Percentiles rank a stretch among this genome's conserved stretches.
These are phyloP conservation scores for Montipora efflorescens DNA, from an alignment of 64 coral and sea anemone species.

Conservation along the genomic window DNA sequence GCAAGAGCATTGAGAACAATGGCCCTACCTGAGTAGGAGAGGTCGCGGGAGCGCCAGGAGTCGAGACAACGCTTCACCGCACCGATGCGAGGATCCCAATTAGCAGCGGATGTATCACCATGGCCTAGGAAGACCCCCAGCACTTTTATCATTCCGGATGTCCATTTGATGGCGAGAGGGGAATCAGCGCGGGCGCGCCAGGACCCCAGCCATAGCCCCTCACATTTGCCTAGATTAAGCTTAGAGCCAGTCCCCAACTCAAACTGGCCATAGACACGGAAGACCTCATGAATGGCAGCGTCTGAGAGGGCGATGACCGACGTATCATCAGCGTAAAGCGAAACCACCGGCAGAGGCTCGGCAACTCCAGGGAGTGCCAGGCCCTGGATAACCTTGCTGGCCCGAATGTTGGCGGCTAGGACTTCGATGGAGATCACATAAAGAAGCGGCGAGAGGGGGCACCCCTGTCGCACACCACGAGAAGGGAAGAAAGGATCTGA, in stretches of 20 bases:
- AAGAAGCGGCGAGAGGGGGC: no score
- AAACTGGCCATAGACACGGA: background rate
- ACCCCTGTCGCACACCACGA: no score
- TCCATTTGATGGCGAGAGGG: slow-evolving; percentile 12
- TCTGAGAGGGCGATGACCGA: background rate
- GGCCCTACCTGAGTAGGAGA: slow-evolving; percentile 1
- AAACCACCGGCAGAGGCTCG: background rate
- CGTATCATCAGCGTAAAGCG: slow-evolving; percentile 50
- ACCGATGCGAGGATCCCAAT: background rate
- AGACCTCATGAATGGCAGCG: background rate
- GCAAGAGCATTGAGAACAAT: background rate
- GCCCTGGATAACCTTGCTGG: no score
- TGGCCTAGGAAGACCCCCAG: background rate
- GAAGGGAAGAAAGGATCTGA: no score
- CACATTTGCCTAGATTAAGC: background rate
- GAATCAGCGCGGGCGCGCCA: background rate
- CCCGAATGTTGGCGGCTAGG: no score
- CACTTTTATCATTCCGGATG: background rate
- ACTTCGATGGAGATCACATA: no score
- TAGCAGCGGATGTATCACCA: background rate
- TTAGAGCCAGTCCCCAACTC: slow-evolving; percentile 31
- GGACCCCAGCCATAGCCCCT: slow-evolving; percentile 3
- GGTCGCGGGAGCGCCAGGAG: background rate
- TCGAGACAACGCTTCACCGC: background rate
- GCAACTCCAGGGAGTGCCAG: background rate